These are phyloP conservation scores for Sebastes fasciatus DNA, from an alignment of 2,113 vertebrate genomes.

Conservation along the genomic window DNA sequence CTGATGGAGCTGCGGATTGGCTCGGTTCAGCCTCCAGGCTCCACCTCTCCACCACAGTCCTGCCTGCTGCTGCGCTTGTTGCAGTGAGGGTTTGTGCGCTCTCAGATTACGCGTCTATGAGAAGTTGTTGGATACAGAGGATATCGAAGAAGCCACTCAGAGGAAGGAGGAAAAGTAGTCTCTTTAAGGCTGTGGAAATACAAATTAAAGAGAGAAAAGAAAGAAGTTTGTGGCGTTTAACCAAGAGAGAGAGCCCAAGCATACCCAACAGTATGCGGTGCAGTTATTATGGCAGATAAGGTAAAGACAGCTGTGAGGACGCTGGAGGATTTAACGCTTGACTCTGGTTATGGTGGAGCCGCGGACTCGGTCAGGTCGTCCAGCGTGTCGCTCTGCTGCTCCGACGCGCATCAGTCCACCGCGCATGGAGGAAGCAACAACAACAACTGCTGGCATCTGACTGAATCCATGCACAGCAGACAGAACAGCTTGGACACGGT, in stretches of 20 bases:
- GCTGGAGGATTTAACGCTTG: slow-evolving; percentile 89
- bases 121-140: slow-evolving; percentile 71
- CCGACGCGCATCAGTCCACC: slow-evolving; percentile 83
- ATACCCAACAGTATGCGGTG: slow-evolving; percentile 94
- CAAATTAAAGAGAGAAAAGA: slow-evolving; percentile 21
- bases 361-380: slow-evolving; percentile 88
- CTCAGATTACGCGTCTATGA: slow-evolving; percentile 51
- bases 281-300: slow-evolving; percentile 94
- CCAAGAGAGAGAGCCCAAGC: slow-evolving; percentile 59
- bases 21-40: slow-evolving; percentile 43
- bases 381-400: slow-evolving; percentile 87
- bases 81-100: slow-evolving; percentile 73
- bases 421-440: slow-evolving; percentile 73
- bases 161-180: slow-evolving; percentile 4
- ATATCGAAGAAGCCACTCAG: slow-evolving; percentile 21
- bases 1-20: slow-evolving; percentile 66
- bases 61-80: slow-evolving; percentile 68
- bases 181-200: slow-evolving; percentile 26
- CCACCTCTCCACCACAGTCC: slow-evolving; percentile 66
- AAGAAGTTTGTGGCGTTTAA: slow-evolving; percentile 72
- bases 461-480: slow-evolving; percentile 97
- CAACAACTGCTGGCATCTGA: slow-evolving; percentile 94
- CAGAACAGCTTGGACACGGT: slow-evolving; percentile 98
- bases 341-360: slow-evolving; percentile 89
- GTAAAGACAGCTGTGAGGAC: slow-evolving; percentile 88